Conservation (phyloP, 1,140 invertebrate species). For the Eufriesea mexicana region DNA sequence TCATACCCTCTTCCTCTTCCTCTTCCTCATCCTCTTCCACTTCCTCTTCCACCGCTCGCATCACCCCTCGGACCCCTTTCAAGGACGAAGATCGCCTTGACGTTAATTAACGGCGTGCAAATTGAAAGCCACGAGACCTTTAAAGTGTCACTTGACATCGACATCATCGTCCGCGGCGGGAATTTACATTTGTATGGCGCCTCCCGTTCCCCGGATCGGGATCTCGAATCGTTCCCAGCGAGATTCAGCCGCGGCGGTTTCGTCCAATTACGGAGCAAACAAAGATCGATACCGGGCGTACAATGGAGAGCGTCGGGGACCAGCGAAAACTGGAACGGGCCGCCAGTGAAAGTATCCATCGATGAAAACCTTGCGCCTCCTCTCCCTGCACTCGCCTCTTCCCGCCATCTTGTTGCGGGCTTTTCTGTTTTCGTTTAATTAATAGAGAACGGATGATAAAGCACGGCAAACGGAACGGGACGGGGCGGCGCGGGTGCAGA, state of each 20-base stretch:
- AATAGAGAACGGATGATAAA: not conserved
- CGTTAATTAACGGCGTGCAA: constrained; percentile 63
- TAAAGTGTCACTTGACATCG: constrained; percentile 52
- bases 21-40: not conserved
- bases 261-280: constrained; percentile 33
- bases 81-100: constrained; percentile 34
- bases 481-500: not conserved
- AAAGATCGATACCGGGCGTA: constrained; percentile 26
- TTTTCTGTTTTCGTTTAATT: constrained; percentile 28
- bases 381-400: too few species aligned
- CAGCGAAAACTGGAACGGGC: not conserved
- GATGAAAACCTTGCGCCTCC: not conserved
- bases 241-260: constrained; percentile 12
- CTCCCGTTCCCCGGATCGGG: not conserved
- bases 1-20: not conserved
- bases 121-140: constrained; percentile 62
- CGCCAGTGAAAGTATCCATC: not conserved
- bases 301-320: not conserved
- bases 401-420: not conserved
- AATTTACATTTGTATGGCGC: constrained; percentile 39
- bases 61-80: not conserved
- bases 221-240: not conserved
- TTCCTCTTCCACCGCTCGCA: not conserved
- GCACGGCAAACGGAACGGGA: not conserved
- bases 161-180: constrained; percentile 29